Evolutionary conservation across 2,797 vertebrate genomes (phyloP), one percentile per base, ranked within the genome.

Genomic region (Girardinus metallicus): DNA sequence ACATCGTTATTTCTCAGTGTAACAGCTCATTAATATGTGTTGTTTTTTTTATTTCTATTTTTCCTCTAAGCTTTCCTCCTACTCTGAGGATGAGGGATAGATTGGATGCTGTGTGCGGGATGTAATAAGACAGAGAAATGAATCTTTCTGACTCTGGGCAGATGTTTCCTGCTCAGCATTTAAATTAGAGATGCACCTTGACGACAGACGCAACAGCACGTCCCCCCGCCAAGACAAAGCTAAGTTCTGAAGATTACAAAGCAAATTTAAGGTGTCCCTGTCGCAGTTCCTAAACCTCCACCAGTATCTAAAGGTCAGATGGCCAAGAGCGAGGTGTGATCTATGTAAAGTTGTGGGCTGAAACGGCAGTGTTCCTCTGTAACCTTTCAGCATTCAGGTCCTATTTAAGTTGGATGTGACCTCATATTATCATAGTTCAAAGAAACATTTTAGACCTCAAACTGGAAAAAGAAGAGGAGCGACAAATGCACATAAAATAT

Each of bases 1-100:
- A 94, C 94, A 89, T 93, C 85, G 3, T 96, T 95, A 95, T 97
- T 96, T 95, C 94, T 95, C 92, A 86, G 85, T 82, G 95, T 90
- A 95, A 94, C 95, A 95, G 94, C 96, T 97, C 96, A 96, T 96
- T 97, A 97, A 96, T 96, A 96, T 94, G 96, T 96, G 94, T 94
- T 96, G 92, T 95, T 86, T 89, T 90, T 92, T 90, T 91, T 57
- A n/a, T 86, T 93, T 93, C 90, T 57, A 57, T 75, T 88, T 74
- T 87, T 68, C 74, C 77, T 75, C 81, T 73, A 75, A 82, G 29
- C 90, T 86, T 88, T 89, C 89, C 86, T 87, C 87, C 80, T 81
- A 80, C 84, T 86, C 77, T 85, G 34, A 76, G 87, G 93, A 90
- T 81, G 90, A 85, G 76, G 93, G 90, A 92, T 92, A 93, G 95